Base-by-base conservation (phyloP, 1,140 invertebrate species). In the Ostrea edulis region DNA sequence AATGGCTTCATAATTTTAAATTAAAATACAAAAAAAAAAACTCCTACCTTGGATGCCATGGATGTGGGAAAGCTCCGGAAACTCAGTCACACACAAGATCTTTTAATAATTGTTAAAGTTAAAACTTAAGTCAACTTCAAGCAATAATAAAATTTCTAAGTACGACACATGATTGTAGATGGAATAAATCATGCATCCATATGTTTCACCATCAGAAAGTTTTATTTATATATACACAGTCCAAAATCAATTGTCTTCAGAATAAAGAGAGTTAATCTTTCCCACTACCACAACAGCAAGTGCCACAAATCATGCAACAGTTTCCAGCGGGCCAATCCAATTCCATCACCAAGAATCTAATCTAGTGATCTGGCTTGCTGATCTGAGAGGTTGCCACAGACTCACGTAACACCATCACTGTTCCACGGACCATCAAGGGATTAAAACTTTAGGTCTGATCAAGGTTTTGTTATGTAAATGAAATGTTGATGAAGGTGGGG, bases 221-320 rank as follows among this genome's bases (percentile, higher is more conserved):
- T 77, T 77, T 77, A 77, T 77, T 20, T 62, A 77, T 77, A 77
- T 35, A 77, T 29, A 25, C 22, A 62, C 12, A 12, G 68, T 77
- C 68, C 68, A 77, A 77, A 77, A 77, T 77, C 68, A 77, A 77
- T 77, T 77, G 68, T 77, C 68, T 77, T 77, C 68, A 25, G 12
- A 11, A 35, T 25, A 62, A 62, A 62, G 55, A 11, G 68, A 25
- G 25, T 22, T 77, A 77, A 77, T 77, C 68, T 77, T 35, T 77
- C 22, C 14, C 68, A 77, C 22, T 77, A 25, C 68, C 58, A 14
- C 25, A 77, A 12, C 29, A 77, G 68, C 22, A 29, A 25, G 55
- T 77, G 29, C 68, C 25, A 29, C 68, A 77, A 22, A 77, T 22
- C 68, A 77, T 77, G 68, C 68, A 77, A 77, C 68, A 77, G 68